Conservation (phyloP, 2,797 vertebrate genomes). For the Taenioides sp. region DNA sequence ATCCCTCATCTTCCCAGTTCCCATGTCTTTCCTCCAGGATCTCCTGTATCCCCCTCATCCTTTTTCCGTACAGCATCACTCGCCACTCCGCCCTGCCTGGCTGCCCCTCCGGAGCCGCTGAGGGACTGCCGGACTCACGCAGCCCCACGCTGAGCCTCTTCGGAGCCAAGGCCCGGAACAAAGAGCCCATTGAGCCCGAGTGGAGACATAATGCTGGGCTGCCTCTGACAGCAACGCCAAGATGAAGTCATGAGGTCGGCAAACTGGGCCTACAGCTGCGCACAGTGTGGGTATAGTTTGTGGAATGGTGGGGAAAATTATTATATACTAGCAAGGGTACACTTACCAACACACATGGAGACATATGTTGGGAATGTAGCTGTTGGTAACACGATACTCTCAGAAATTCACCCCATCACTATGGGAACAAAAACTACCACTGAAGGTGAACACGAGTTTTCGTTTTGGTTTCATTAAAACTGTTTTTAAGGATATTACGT, state of each 20-base stretch:
- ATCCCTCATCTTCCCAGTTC: constrained; percentile 45
- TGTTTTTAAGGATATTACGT: too few relatives aligned
- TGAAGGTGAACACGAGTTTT: constrained; percentile 40
- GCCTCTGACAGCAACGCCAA: constrained; percentile 65
- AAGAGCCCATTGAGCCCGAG: constrained; percentile 77
- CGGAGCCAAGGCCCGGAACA: constrained; percentile 76
- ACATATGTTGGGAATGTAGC: constrained; percentile 61
- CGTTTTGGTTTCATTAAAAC: too few relatives aligned
- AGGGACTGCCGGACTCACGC: constrained; percentile 68
- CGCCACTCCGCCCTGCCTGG: constrained; percentile 29
- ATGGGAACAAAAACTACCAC: constrained; percentile 43
- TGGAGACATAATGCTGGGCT: constrained; percentile 72
- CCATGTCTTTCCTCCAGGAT: constrained; percentile 53
- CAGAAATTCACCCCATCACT: constrained; percentile 65
- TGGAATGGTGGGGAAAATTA: constrained; percentile 44
- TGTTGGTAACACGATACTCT: constrained; percentile 71
- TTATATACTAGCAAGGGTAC: constrained; percentile 42
- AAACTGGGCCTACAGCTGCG: constrained; percentile 70
- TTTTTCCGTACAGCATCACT: constrained; percentile 34
- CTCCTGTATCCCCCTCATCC: constrained; percentile 47
- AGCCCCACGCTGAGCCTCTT: constrained; percentile 74
- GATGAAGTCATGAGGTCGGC: constrained; percentile 78
- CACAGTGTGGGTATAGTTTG: constrained; percentile 35
- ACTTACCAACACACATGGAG: constrained; percentile 42
- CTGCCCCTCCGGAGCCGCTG: constrained; percentile 43